Evolutionary conservation across 2,888 invertebrate species (phyloP).

Genomic region (Hypomecis atomaria): DNA sequence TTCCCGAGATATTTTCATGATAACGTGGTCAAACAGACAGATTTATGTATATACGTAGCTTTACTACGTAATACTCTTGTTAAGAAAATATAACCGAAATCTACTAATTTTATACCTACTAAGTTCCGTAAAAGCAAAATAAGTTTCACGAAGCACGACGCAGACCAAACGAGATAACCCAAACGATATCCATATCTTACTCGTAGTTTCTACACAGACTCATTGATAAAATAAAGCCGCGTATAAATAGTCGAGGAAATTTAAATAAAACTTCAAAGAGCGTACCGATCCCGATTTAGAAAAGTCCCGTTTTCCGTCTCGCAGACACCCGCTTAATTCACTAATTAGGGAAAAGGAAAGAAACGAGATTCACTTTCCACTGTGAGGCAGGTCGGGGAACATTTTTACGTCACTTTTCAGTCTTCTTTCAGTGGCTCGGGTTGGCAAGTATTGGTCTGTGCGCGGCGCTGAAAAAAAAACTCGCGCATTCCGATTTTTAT

Average conservation of each 20-base stretch:
- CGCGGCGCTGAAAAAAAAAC: no score
- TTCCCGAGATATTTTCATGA: no score
- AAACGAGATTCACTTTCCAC: conserved; percentile 65
- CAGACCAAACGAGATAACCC: no score
- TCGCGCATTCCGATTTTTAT: no score
- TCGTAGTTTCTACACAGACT: background rate
- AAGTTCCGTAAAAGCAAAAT: no score
- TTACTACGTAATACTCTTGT: no score
- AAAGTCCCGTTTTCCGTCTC: conserved; percentile 36
- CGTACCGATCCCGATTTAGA: conserved; percentile 36
- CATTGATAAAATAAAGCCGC: background rate
- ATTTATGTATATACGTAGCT: no score
- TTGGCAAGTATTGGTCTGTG: conserved; percentile 53
- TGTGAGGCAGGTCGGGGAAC: conserved; percentile 78
- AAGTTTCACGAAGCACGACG: no score
- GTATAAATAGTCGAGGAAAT: background rate
- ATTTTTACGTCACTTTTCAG: conserved; percentile 83
- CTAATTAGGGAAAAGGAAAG: conserved; percentile 75
- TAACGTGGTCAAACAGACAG: no score
- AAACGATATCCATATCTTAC: no score
- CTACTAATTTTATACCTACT: no score
- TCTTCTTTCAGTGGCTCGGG: conserved; percentile 61
- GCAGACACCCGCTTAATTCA: conserved; percentile 64
- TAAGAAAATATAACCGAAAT: no score
- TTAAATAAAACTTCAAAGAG: conserved; percentile 9